These are phyloP conservation scores for Phylloscopus trochilus DNA, from an alignment of 2,113 vertebrate genomes.

Conservation along the genomic window DNA sequence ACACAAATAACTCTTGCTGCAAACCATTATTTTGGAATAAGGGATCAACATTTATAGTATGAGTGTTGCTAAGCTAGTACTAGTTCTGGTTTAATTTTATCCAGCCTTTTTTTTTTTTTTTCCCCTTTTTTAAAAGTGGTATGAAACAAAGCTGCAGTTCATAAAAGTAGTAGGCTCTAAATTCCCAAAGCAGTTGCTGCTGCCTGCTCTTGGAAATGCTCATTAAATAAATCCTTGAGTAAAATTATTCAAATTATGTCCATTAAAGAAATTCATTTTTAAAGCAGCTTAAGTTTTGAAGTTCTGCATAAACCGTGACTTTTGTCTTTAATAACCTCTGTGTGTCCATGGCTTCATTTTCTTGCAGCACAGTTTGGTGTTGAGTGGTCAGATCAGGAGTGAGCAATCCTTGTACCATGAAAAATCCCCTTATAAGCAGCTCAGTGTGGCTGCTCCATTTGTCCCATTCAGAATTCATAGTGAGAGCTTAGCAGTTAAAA, in stretches of 20 bases:
- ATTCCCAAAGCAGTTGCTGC: background rate
- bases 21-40: background rate
- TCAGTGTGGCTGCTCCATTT: background rate
- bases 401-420: background rate
- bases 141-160: background rate
- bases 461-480: background rate
- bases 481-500: background rate
- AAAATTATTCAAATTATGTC: slow-evolving; percentile 5
- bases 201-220: background rate
- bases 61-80: background rate
- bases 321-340: background rate
- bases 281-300: background rate
- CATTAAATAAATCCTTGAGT: background rate
- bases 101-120: background rate
- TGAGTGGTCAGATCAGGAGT: background rate
- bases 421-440: background rate
- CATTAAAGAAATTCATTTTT: background rate
- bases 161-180: background rate
- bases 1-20: background rate
- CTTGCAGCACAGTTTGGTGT: background rate
- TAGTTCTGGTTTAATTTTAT: slow-evolving; percentile 4
- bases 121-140: background rate
- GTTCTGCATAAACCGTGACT: background rate
- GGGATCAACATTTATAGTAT: background rate
- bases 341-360: background rate